phyloP scores from a whole-genome alignment of 2,888 invertebrate species.

The Blera fallax region DNA sequence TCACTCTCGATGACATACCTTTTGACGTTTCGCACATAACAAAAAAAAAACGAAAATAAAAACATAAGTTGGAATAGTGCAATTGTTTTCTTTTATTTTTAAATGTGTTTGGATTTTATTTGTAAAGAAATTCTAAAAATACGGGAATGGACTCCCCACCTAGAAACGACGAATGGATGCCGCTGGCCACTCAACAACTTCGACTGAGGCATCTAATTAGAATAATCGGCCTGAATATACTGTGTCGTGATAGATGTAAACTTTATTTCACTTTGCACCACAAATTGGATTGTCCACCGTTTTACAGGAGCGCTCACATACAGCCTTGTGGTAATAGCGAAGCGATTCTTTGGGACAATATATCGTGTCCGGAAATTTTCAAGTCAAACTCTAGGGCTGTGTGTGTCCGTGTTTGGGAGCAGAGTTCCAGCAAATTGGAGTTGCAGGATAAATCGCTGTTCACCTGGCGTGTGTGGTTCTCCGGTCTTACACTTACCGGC shows the following conservation, averaged over 20 bases:
- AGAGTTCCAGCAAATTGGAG: slow-evolving; percentile 45
- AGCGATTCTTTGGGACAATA: slow-evolving; percentile 90
- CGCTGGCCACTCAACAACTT: slow-evolving; percentile 92
- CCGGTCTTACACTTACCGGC: slow-evolving; percentile 87
- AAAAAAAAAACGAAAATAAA: slow-evolving; percentile 58
- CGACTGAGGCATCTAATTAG: slow-evolving; percentile 90
- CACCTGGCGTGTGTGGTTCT: slow-evolving; percentile 93
- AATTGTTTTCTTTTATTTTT: slow-evolving; percentile 52
- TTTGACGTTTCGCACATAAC: slow-evolving; percentile 27
- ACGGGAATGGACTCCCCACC: slow-evolving; percentile 81
- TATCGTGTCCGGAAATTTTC: slow-evolving; percentile 85
- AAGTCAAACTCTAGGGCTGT: slow-evolving; percentile 82
- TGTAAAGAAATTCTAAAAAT: slow-evolving; percentile 75
- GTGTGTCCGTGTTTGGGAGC: slow-evolving; percentile 80
- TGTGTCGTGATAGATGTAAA: slow-evolving; percentile 81
- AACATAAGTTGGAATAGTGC: slow-evolving; percentile 59
- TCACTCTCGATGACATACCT: slow-evolving; percentile 23
- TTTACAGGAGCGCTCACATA: slow-evolving; percentile 86
- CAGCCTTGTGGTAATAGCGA: slow-evolving; percentile 80
- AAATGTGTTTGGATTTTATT: slow-evolving; percentile 60
- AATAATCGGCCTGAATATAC: slow-evolving; percentile 86
- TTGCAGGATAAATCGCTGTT: slow-evolving; percentile 85
- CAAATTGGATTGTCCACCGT: slow-evolving; percentile 90
- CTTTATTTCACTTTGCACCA: slow-evolving; percentile 91
- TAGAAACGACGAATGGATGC: slow-evolving; percentile 90